phyloP scores from a whole-genome alignment of 2,113 vertebrate genomes.

The Oplegnathus fasciatus region DNA sequence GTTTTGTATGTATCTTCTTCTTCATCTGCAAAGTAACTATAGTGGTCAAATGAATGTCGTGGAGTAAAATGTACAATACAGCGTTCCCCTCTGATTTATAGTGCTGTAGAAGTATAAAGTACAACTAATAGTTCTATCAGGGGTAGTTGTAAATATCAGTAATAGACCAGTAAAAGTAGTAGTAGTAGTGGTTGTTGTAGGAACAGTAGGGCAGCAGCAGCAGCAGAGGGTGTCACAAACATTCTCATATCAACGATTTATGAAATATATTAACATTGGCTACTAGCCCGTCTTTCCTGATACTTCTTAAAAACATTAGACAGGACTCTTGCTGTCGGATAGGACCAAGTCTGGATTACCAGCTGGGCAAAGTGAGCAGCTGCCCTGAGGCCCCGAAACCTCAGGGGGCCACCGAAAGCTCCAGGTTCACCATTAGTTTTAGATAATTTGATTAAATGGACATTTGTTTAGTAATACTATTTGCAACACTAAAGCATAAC shows the following conservation, averaged over 20 bases:
- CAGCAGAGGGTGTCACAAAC: background rate
- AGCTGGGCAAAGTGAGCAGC: conserved; percentile 24
- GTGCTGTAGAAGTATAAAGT: background rate
- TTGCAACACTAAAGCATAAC: background rate
- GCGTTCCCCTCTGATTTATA: background rate
- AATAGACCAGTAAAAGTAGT: background rate
- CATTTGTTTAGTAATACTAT: conserved; percentile 26
- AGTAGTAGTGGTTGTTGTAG: background rate
- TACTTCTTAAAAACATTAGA: conserved; percentile 4
- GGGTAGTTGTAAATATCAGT: background rate
- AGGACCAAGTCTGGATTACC: background rate
- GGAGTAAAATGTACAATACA: background rate
- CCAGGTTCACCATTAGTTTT: conserved; percentile 6
- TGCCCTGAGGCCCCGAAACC: conserved; percentile 26
- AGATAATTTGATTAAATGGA: conserved; percentile 26
- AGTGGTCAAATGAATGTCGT: background rate
- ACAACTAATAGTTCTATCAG: background rate
- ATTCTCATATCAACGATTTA: background rate
- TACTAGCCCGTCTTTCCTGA: background rate
- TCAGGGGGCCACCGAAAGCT: background rate
- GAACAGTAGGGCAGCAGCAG: background rate
- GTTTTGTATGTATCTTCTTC: no score
- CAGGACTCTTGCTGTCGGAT: background rate
- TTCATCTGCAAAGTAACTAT: background rate
- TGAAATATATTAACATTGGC: background rate